Conservation (phyloP, 2,888 invertebrate genomes). For the Epirrita christyi region DNA sequence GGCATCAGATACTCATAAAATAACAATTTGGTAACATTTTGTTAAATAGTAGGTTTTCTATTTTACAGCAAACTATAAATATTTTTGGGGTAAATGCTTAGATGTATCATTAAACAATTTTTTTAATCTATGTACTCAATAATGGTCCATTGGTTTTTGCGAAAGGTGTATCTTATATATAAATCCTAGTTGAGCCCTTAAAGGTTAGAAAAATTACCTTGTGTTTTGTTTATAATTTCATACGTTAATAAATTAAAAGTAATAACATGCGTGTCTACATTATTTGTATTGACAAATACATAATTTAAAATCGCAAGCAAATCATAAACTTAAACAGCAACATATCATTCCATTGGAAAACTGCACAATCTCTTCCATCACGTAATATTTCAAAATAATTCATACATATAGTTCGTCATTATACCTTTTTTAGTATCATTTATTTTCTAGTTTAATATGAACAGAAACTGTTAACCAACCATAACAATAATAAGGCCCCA, state of each 20-base stretch:
- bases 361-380: conserved; percentile 3
- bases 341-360: conserved; percentile 4
- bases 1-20: conserved; percentile 58
- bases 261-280: conserved; percentile 25
- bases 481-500: conserved; percentile 25
- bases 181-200: conserved; percentile 27
- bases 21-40: conserved; percentile 69
- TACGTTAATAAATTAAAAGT: conserved; percentile 27
- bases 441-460: conserved; percentile 10
- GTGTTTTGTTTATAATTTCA: conserved; percentile 23
- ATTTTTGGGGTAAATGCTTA: conserved; percentile 38
- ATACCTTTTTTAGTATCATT: conserved; percentile 13
- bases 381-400: conserved; percentile 18
- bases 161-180: conserved; percentile 28
- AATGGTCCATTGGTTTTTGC: conserved; percentile 36
- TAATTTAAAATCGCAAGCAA: conserved; percentile 18
- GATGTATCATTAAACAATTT: conserved; percentile 9
- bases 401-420: conserved; percentile 28
- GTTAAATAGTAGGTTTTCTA: conserved; percentile 25
- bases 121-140: conserved; percentile 22
- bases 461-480: conserved; percentile 2
- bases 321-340: conserved; percentile 6
- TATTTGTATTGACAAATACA: conserved; percentile 18
- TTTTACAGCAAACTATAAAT: conserved; percentile 32
- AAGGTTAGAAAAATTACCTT: conserved; percentile 31